A percentile compares a stretch with the other conserved stretches of the same genome.
Evolutionary conservation across 2,888 invertebrate species (phyloP).

Genomic region (Tinea semifulvella): DNA sequence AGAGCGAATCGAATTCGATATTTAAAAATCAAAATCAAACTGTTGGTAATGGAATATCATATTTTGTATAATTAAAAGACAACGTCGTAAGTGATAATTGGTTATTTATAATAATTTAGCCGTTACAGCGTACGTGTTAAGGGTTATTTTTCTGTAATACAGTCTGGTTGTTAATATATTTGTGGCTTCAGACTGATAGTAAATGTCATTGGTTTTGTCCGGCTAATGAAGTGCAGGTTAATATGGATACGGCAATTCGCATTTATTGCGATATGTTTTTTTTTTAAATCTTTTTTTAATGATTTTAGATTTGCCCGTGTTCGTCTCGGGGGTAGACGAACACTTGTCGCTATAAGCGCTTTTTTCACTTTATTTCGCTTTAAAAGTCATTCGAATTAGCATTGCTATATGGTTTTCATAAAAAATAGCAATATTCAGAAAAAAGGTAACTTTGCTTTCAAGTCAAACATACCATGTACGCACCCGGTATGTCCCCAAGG

Average conservation of each 20-base stretch:
- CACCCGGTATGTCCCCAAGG: no score
- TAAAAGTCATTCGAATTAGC: no score
- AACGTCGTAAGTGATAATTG: conserved; percentile 23
- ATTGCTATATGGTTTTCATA: no score
- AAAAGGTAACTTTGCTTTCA: no score
- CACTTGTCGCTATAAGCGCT: no score
- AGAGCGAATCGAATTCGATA: conserved; percentile 25
- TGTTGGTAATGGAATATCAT: conserved; percentile 51
- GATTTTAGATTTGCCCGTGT: no score
- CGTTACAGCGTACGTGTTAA: conserved; percentile 15
- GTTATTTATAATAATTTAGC: conserved; percentile 18
- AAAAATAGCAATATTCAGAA: no score
- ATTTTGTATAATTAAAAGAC: no score
- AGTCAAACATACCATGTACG: no score
- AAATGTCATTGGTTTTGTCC: conserved; percentile 59
- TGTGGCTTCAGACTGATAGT: conserved; percentile 27
- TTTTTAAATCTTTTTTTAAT: background rate
- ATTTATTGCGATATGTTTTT: no score
- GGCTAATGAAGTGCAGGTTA: conserved; percentile 43
- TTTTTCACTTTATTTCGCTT: no score
- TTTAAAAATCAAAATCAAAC: conserved; percentile 36
- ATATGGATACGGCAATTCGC: conserved; percentile 17
- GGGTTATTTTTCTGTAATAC: background rate
- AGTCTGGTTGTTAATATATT: background rate
- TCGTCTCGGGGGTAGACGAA: no score